Conservation (phyloP, 2,113 vertebrate species). For the Lophochroa leadbeateri region DNA sequence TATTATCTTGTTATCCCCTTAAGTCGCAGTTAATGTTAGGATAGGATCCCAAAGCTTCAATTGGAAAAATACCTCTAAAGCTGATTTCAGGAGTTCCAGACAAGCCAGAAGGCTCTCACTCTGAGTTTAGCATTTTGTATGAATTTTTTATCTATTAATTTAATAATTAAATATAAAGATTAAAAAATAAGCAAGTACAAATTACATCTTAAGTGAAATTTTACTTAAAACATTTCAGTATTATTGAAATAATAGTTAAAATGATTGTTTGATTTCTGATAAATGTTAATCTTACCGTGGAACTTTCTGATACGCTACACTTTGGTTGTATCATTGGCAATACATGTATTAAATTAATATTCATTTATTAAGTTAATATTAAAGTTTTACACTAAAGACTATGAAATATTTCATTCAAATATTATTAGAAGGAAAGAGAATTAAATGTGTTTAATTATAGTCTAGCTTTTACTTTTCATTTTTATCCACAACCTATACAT, state of each 20-base stretch:
- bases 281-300: neutral
- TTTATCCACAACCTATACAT: neutral
- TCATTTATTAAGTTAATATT: neutral
- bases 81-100: neutral
- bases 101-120: neutral
- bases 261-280: neutral
- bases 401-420: neutral
- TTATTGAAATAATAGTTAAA: neutral
- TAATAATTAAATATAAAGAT: neutral
- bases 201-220: neutral
- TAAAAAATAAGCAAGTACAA: neutral
- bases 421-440: neutral
- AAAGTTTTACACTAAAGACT: neutral
- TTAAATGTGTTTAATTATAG: neutral
- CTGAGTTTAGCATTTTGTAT: neutral
- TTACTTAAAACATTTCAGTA: neutral
- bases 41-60: neutral
- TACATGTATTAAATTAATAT: neutral
- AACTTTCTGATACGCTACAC: neutral
- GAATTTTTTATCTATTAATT: neutral
- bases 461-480: neutral
- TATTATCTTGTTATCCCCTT: slow-evolving; percentile 16
- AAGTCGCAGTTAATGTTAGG: neutral
- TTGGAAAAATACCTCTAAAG: neutral
- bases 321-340: neutral